A percentile compares a stretch with the other conserved stretches of the same genome.
These are phyloP conservation scores for Lordiphosa stackelbergi DNA, from an alignment of 1,140 invertebrate species.

Conservation along the genomic window DNA sequence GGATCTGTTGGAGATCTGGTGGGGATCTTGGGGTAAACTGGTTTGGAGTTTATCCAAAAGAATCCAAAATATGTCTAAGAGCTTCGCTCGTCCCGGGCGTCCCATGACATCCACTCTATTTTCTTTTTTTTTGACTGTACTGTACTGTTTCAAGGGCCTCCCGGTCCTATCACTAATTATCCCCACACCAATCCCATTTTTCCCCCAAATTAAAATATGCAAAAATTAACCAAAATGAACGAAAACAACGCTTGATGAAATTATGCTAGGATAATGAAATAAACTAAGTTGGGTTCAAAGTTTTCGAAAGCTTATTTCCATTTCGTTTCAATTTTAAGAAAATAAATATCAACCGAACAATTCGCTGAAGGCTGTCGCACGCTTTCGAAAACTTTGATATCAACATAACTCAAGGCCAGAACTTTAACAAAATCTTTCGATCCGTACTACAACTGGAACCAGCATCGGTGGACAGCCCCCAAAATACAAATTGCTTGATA, in stretches of 20 bases:
- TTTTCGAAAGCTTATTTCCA: slow-evolving; percentile 79
- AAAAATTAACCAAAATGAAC: not conserved
- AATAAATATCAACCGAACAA: slow-evolving; percentile 62
- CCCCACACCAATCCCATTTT: too few relatives aligned
- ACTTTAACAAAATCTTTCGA: slow-evolving; percentile 16
- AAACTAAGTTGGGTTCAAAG: slow-evolving; percentile 77
- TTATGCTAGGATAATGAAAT: not conserved
- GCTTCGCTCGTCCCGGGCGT: too few relatives aligned
- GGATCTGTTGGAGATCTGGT: too few relatives aligned
- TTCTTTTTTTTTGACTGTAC: too few relatives aligned
- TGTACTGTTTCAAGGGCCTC: too few relatives aligned
- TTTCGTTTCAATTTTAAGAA: slow-evolving; percentile 6
- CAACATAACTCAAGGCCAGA: slow-evolving; percentile 22
- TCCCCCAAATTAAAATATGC: too few relatives aligned
- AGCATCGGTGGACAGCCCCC: slow-evolving; percentile 81
- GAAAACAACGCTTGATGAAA: not conserved
- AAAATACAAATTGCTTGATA: slow-evolving; percentile 77
- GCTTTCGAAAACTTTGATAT: slow-evolving; percentile 84
- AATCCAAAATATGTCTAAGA: too few relatives aligned
- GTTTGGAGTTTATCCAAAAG: too few relatives aligned
- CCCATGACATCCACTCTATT: too few relatives aligned
- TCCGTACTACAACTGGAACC: slow-evolving; percentile 16
- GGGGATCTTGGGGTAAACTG: too few relatives aligned
- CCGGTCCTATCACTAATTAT: too few relatives aligned
- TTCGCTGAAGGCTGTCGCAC: slow-evolving; percentile 79